Evolutionary conservation across 37 sponge, comb jelly and placozoan genomes (phyloP), one percentile per base, ranked within the genome.

Genomic region (Theonella swinhoei): DNA sequence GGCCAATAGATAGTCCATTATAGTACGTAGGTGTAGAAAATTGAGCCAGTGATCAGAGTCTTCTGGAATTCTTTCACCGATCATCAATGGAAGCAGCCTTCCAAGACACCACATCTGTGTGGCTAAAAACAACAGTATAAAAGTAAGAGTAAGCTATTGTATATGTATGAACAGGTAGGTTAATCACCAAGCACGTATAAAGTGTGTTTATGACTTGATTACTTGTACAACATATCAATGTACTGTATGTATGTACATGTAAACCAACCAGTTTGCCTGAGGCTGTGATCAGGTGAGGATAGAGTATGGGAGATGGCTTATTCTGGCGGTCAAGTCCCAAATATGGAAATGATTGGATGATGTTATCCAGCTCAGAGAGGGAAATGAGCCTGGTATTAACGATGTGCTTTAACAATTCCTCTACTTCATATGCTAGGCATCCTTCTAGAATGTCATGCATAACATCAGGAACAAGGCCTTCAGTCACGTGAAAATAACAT

Each of bases 91-190:
- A 28, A 90, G 82, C 30, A 65, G 62, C 62, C 90, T 29, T 41
- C 68, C 85, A 47, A 90, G 62, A 40, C 85, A 84, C 90, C 90
- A 90, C 71, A 73, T 76, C 62, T 84, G 77, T 61, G 83, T 37
- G 38, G 85, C 90, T 90, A 42, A 42, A 68, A 28, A 19, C 61
- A 41, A 28, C 1, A 42, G 23, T 47, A 20, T 31, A n/a, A n/a
- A n/a, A 65, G 7, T n/a, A n/a, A n/a, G n/a, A n/a, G n/a, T n/a
- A n/a, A n/a, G n/a, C n/a, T n/a, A n/a, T n/a, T n/a, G n/a, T n/a
- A n/a, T n/a, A n/a, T n/a, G n/a, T n/a, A n/a, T n/a, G n/a, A n/a
- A n/a, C n/a, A n/a, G n/a, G n/a, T n/a, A n/a, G n/a, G n/a, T n/a
- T n/a, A n/a, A n/a, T n/a, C n/a, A n/a, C n/a, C n/a, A n/a, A n/a